phyloP scores from a whole-genome alignment of 1,140 invertebrate species.

The Berghia stephanieae region DNA sequence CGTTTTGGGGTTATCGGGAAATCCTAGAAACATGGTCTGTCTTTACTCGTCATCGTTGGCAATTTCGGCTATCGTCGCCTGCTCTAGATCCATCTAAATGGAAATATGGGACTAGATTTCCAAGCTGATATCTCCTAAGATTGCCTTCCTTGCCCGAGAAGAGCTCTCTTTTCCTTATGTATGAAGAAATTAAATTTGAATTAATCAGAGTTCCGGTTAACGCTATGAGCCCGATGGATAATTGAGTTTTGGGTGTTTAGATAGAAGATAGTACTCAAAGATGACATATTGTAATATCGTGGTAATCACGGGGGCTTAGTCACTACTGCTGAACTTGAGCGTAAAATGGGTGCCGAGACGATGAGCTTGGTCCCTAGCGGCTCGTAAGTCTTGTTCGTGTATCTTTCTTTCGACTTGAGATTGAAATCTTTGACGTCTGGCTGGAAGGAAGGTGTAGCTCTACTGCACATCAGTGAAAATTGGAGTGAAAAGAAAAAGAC shows the following conservation, averaged over 20 bases:
- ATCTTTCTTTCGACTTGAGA: no score
- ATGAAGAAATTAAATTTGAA: conserved; percentile 51
- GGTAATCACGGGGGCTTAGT: conserved; percentile 43
- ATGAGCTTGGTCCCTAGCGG: conserved; percentile 11
- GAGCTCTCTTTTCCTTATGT: conserved; percentile 39
- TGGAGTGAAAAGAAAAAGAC: no score
- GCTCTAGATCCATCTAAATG: conserved; percentile 41
- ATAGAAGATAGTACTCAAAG: conserved; percentile 34
- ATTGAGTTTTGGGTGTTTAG: conserved; percentile 48
- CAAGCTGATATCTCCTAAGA: conserved; percentile 29
- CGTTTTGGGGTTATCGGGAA: background rate
- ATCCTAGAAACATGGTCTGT: background rate
- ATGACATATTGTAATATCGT: conserved; percentile 46
- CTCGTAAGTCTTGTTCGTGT: conserved; percentile 22
- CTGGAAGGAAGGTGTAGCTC: no score
- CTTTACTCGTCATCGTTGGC: conserved; percentile 14
- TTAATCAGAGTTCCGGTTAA: conserved; percentile 46
- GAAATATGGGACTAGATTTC: conserved; percentile 31
- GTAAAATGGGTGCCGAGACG: conserved; percentile 35
- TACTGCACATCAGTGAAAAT: no score
- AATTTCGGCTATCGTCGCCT: conserved; percentile 11
- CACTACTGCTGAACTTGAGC: conserved; percentile 35
- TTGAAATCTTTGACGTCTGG: no score
- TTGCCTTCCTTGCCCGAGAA: conserved; percentile 17
- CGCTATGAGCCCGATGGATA: conserved; percentile 42